Evolutionary conservation across 2,113 vertebrate genomes (phyloP).

Genomic region (Ptilorrhoa leucosticta): DNA sequence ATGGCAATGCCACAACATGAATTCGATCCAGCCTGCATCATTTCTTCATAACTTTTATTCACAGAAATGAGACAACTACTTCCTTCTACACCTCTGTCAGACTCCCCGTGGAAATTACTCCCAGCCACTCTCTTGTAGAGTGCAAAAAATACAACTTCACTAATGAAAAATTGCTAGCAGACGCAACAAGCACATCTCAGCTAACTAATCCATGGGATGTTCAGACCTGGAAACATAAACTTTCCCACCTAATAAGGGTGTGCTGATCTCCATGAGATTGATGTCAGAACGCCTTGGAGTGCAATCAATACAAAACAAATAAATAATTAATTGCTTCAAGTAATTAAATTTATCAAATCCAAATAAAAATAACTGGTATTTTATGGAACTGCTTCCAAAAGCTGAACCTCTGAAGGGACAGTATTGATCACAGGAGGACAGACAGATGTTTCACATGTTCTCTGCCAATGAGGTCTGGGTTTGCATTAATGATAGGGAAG

Average conservation of each 20-base stretch:
- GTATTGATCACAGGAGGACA: constrained; percentile 61
- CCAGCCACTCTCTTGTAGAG: neutral
- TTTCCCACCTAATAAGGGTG: constrained; percentile 50
- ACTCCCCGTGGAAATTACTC: constrained; percentile 14
- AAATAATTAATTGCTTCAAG: constrained; percentile 72
- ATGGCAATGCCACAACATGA: neutral
- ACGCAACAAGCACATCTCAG: constrained; percentile 44
- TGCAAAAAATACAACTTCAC: neutral
- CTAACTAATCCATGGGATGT: constrained; percentile 40
- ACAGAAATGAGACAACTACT: neutral
- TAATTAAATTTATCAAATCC: constrained; percentile 72
- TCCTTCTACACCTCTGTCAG: neutral
- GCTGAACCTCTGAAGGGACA: constrained; percentile 43
- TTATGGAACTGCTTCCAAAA: constrained; percentile 58
- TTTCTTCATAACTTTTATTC: constrained; percentile 20
- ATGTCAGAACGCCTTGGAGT: constrained; percentile 36
- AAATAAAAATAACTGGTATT: constrained; percentile 68
- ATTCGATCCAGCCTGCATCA: neutral
- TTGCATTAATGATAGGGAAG: constrained; percentile 58
- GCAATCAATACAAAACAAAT: constrained; percentile 65
- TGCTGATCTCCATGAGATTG: constrained; percentile 43
- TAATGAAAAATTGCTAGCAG: constrained; percentile 34
- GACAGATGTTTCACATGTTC: constrained; percentile 61
- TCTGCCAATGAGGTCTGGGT: constrained; percentile 22
- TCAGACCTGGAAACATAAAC: constrained; percentile 40